These are phyloP conservation scores for Ladona fulva DNA, from an alignment of 1,140 invertebrate species.

Conservation along the genomic window DNA sequence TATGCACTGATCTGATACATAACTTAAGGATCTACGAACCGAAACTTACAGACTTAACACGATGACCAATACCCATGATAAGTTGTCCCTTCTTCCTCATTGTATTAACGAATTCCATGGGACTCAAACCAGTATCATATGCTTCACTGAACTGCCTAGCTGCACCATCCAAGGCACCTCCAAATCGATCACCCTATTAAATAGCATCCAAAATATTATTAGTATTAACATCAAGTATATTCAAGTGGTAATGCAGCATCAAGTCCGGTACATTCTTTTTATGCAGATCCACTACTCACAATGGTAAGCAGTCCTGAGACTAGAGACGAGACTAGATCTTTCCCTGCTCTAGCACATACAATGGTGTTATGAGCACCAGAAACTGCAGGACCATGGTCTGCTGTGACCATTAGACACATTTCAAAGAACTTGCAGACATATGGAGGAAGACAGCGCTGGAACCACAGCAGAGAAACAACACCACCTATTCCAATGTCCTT, in stretches of 20 bases:
- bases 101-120: slow-evolving; percentile 97
- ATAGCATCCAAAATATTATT: slow-evolving; percentile 15
- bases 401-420: slow-evolving; percentile 98
- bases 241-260: slow-evolving; percentile 7
- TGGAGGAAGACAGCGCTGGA: slow-evolving; percentile 87
- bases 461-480: slow-evolving; percentile 95
- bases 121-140: slow-evolving; percentile 85
- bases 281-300: slow-evolving; percentile 49
- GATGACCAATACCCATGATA: slow-evolving; percentile 98
- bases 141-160: slow-evolving; percentile 94
- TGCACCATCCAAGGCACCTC: slow-evolving; percentile 93
- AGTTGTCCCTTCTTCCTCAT: slow-evolving; percentile 95
- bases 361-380: slow-evolving; percentile 99
- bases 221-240: background rate
- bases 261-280: background rate
- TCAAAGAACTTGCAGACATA: slow-evolving; percentile 98
- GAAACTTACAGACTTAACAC: slow-evolving; percentile 82
- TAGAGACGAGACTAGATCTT: slow-evolving; percentile 94
- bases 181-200: slow-evolving; percentile 89
- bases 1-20: slow-evolving; percentile 7
- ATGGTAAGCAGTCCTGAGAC: slow-evolving; percentile 96
- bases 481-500: slow-evolving; percentile 93
- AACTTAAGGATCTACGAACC: slow-evolving; percentile 14
- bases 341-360: slow-evolving; percentile 96
- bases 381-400: slow-evolving; percentile 98